phyloP scores from a whole-genome alignment of 2,888 invertebrate genomes.

The Notocelia uddmanniana region DNA sequence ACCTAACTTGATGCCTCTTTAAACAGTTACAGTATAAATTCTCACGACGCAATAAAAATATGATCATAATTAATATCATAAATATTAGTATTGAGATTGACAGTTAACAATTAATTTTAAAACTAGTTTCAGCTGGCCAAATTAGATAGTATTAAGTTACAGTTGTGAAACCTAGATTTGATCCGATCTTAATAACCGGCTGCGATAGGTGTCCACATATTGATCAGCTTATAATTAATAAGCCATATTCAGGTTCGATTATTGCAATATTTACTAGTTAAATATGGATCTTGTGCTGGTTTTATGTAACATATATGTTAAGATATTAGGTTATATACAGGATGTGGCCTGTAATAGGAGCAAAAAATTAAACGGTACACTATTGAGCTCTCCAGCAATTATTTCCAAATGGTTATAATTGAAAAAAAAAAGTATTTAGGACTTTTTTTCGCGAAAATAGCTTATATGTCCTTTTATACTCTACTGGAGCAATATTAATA shows the following conservation, averaged over 20 bases:
- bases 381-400: no score
- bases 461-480: no score
- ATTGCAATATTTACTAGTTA: constrained; percentile 6
- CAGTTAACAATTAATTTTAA: constrained; percentile 27
- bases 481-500: no score
- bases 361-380: no score
- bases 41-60: not conserved
- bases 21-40: constrained; percentile 16
- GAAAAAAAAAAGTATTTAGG: no score
- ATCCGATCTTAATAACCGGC: constrained; percentile 8
- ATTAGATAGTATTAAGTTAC: constrained; percentile 22
- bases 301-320: not conserved
- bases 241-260: constrained; percentile 16
- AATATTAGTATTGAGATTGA: constrained; percentile 30
- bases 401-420: no score
- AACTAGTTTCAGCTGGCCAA: constrained; percentile 27
- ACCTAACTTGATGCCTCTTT: constrained; percentile 14
- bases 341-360: no score
- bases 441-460: no score
- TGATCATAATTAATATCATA: constrained; percentile 9
- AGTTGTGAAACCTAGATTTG: constrained; percentile 38
- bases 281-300: not conserved
- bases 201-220: constrained; percentile 16
- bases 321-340: no score
- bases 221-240: constrained; percentile 27